Conservation (phyloP, 2,888 invertebrate genomes). For the Pollenia griseotomentosa region DNA sequence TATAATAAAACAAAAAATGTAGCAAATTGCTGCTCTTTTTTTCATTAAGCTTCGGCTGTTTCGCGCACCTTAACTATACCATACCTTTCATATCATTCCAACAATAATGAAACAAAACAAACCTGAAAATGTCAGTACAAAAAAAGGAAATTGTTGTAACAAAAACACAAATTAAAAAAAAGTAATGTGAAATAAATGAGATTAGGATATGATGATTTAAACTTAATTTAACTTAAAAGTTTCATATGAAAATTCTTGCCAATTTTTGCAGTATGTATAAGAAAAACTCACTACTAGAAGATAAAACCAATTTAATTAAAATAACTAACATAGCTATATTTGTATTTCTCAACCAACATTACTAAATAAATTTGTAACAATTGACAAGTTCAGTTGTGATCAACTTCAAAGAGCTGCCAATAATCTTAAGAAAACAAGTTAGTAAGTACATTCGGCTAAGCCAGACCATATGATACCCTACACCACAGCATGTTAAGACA, state of each 20-base stretch:
- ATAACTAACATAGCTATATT: conserved; percentile 40
- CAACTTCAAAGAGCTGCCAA: conserved; percentile 4
- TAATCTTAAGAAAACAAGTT: not conserved
- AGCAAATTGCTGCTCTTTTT: conserved; percentile 69
- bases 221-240: conserved; percentile 47
- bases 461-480: too few species aligned
- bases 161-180: conserved; percentile 37
- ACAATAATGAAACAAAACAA: conserved; percentile 47
- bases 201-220: conserved; percentile 65
- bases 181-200: conserved; percentile 38
- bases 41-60: not conserved
- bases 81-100: conserved; percentile 18
- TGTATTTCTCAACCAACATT: not conserved
- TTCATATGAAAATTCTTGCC: conserved; percentile 62
- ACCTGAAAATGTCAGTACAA: conserved; percentile 59
- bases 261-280: conserved; percentile 36
- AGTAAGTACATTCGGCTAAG: too few species aligned
- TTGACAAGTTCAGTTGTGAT: conserved; percentile 25
- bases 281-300: not conserved
- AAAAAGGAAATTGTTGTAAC: conserved; percentile 60
- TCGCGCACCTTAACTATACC: conserved; percentile 56
- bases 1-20: conserved; percentile 51
- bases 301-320: conserved; percentile 66
- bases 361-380: conserved; percentile 40
- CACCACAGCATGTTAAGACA: too few species aligned